Evolutionary conservation across 2,797 vertebrate species (phyloP), one percentile per base, ranked within the genome.

Genomic region (Furcifer pardalis): DNA sequence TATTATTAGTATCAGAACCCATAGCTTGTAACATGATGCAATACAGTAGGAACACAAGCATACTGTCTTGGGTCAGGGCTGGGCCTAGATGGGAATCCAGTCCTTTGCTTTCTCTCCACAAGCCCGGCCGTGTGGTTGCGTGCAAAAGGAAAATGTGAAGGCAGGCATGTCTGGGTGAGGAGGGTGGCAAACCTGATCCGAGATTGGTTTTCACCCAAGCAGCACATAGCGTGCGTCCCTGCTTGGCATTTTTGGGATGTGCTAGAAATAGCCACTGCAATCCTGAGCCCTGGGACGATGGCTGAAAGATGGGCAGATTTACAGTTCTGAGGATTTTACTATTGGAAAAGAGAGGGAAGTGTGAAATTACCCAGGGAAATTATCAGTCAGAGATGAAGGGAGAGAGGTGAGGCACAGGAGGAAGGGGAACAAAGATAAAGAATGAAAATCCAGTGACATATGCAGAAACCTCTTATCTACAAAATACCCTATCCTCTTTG

Each of bases 261-360:
- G 92, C 94, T 94, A 91, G 90, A 95, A 94, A 94, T 95, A 95
- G 93, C 94, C 91, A 88, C 73, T 78, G 13, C 87, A 83, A 77
- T 72, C 59, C 15, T 0, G 30, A 79, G 88, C 3, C 0, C 49
- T 87, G 78, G 90, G 91, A 89, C 88, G 86, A 91, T 0, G 62
- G 59, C 78, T 80, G 89, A 85, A 88, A 89, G 88, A 88, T 71
- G 79, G 3, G 0, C 27, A 52, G 65, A 88, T 75, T 63, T 40
- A 77, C 66, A 83, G 74, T 85, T 25, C 0, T 0, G 27, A 42
- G 10, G 13, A 68, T 71, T 90, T 80, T 66, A 63, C 66, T 65
- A 82, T 71, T 82, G 0, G 0, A 87, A 73, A 65, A 35, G 27
- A 82, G 81, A 60, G 59, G 89, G 68, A 84, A 40, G 46, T 0